Base-by-base conservation (phyloP, 2,797 vertebrate genomes). In the Ataeniobius toweri region DNA sequence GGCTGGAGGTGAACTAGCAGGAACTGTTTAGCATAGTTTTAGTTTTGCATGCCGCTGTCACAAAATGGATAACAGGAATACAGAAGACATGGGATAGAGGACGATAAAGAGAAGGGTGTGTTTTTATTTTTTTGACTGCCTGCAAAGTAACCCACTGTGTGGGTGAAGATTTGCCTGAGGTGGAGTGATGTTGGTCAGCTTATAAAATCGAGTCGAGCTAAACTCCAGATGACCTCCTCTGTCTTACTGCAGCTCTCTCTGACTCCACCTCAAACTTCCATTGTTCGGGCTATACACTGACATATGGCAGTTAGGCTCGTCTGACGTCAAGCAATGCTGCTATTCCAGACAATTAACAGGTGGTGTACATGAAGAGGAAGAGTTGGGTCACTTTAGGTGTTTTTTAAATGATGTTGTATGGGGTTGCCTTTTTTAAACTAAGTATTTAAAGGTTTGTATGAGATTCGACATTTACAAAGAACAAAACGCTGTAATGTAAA, bases 171-270 rank as follows among this genome's bases (percentile, higher is more conserved):
- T 72, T 20, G 77, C 74, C 81, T 63, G 79, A 87, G 83, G 80
- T 79, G 59, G 69, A 73, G 91, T 67, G 88, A 90, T 88, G 83
- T 85, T 71, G 46, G 74, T 79, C 56, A 69, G 73, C 61, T 68
- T 82, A 76, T 71, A 80, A 85, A 91, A 72, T 83, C 10, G 67
- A 81, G 80, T 61, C 20, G 44, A 79, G 78, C 76, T 76, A 88
- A 92, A 88, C 82, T 85, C 55, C n/a, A 44, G 24, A 61, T 79
- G 88, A 89, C 85, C 85, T 80, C 65, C 81, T 79, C 78, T 55
- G 71, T 86, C 88, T 79, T 75, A 36, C 79, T 82, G 48, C 77
- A 74, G 53, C 77, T 71, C 12, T 46, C 22, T 58, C 56, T 28
- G 74, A 80, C 24, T 71, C 41, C 72, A 70, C 58, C 79, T 77